Percentiles rank a stretch among this genome's conserved stretches.
phyloP scores from a whole-genome alignment of 2,797 vertebrate species.

The Holocentrus rufus region DNA sequence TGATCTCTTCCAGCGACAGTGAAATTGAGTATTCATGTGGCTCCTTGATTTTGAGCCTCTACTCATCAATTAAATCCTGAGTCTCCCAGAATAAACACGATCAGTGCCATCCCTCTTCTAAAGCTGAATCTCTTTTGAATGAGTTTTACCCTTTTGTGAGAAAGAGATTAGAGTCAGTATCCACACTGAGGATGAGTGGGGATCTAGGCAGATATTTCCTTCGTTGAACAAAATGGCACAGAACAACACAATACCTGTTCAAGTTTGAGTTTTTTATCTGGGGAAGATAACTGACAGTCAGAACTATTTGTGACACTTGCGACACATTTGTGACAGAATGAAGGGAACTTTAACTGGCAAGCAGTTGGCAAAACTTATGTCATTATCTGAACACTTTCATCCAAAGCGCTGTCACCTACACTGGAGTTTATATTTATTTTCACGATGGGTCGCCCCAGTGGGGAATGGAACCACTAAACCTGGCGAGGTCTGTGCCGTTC shows the following conservation, averaged over 20 bases:
- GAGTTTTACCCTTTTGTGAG: constrained; percentile 63
- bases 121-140: constrained; percentile 45
- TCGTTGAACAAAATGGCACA: constrained; percentile 69
- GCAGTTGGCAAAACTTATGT: too few relatives aligned
- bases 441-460: neutral
- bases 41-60: neutral
- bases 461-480: neutral
- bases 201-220: constrained; percentile 63
- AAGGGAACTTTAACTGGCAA: neutral
- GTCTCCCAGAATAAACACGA: constrained; percentile 23
- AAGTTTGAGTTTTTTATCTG: constrained; percentile 38
- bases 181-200: constrained; percentile 60
- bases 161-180: constrained; percentile 62
- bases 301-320: constrained; percentile 25
- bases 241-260: constrained; percentile 65
- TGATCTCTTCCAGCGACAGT: neutral
- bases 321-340: too few relatives aligned
- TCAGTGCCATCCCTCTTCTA: constrained; percentile 6
- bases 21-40: neutral
- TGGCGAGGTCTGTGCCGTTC: too few relatives aligned
- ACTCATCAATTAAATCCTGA: constrained; percentile 2
- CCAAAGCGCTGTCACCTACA: neutral
- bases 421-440: neutral
- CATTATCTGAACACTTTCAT: neutral
- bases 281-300: constrained; percentile 37